These are phyloP conservation scores for Musca vetustissima DNA, from an alignment of 1,140 invertebrate species.

Conservation along the genomic window DNA sequence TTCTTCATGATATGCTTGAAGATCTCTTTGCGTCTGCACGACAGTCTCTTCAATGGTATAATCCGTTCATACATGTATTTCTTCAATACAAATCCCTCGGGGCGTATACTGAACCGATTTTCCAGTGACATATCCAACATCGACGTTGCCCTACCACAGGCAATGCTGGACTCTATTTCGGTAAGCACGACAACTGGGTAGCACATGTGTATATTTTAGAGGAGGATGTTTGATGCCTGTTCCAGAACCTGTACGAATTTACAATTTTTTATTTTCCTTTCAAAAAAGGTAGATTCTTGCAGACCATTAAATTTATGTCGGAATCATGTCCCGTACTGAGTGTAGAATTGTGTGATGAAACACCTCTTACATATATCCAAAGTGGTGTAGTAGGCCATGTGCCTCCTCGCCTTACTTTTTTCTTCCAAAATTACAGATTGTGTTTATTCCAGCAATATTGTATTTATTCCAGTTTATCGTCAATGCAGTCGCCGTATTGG, in stretches of 20 bases:
- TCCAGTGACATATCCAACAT: constrained; percentile 82
- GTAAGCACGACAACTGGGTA: constrained; percentile 56
- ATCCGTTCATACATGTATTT: constrained; percentile 82
- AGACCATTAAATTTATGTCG: too few species aligned
- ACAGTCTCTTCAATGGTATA: constrained; percentile 80
- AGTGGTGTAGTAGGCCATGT: too few species aligned
- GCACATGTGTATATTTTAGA: too few species aligned
- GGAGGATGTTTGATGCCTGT: too few species aligned
- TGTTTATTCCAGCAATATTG: neutral
- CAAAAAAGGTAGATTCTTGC: too few species aligned
- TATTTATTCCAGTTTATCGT: constrained; percentile 59
- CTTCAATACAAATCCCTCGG: constrained; percentile 84
- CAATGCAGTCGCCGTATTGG: constrained; percentile 66
- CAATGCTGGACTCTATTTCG: constrained; percentile 72
- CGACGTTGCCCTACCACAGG: constrained; percentile 80
- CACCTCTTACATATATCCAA: too few species aligned
- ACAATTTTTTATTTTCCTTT: too few species aligned
- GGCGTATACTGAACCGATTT: constrained; percentile 81
- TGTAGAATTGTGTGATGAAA: too few species aligned
- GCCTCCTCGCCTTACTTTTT: too few species aligned
- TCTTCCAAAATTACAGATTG: too few species aligned
- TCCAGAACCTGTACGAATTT: too few species aligned
- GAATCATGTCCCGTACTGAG: too few species aligned
- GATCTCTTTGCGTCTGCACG: constrained; percentile 78
- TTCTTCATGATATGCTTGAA: constrained; percentile 81